Evolutionary conservation across 2,888 invertebrate species (phyloP).

Genomic region (Metacarcinus magister): DNA sequence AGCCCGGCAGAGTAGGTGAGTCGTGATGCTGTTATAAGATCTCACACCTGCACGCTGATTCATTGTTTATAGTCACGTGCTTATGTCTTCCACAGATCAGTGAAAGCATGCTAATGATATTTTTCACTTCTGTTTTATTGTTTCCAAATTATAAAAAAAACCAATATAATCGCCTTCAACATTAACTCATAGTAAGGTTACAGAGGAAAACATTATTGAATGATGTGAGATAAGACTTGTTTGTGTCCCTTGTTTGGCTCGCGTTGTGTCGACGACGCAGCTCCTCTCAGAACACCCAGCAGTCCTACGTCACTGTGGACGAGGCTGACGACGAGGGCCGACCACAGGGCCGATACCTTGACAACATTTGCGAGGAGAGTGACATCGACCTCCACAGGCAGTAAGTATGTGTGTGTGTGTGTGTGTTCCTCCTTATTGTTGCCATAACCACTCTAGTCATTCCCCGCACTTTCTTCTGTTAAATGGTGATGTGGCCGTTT

Average conservation of each 20-base stretch:
- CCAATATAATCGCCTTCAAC: not conserved
- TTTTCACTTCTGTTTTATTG: not conserved
- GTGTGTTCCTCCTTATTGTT: not conserved
- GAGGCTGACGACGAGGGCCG: slow-evolving; percentile 73
- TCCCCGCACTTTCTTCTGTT: not conserved
- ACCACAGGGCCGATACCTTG: slow-evolving; percentile 43
- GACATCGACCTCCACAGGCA: not conserved
- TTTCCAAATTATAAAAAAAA: not conserved
- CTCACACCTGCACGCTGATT: not conserved
- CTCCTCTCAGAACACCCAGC: slow-evolving; percentile 60
- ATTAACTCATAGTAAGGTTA: not conserved
- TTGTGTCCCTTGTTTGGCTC: not conserved
- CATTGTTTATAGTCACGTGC: not conserved
- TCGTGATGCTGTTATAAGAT: not conserved
- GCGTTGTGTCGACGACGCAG: slow-evolving; percentile 22
- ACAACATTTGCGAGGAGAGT: slow-evolving; percentile 65
- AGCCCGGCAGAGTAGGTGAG: slow-evolving; percentile 62
- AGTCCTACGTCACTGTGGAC: slow-evolving; percentile 69
- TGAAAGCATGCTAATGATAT: not conserved
- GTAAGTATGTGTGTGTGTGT: slow-evolving; percentile 60
- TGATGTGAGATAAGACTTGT: not conserved
- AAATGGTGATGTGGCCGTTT: not conserved
- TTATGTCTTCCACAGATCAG: not conserved
- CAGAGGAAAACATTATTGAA: not conserved
- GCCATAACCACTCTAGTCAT: not conserved